A percentile compares a stretch with the other conserved stretches of the same genome.
phyloP scores from a whole-genome alignment of 1,140 invertebrate genomes.

The Nasonia giraulti region DNA sequence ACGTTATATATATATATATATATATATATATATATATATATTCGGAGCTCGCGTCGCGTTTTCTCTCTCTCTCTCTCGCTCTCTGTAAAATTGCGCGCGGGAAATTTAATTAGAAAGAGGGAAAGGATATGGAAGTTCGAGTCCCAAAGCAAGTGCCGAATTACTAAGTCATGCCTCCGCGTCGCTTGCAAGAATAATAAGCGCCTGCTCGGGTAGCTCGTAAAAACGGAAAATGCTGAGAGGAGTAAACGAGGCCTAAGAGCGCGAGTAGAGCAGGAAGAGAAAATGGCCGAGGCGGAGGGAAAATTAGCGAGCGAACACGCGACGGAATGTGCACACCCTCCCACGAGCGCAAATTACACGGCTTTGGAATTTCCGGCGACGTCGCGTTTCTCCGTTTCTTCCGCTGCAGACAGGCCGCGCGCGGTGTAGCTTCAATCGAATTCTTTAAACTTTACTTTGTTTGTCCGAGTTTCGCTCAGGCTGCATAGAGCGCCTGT shows the following conservation, averaged over 20 bases:
- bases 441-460: conserved; percentile 41
- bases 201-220: background rate
- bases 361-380: background rate
- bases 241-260: conserved; percentile 5
- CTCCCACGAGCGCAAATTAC: background rate
- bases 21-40: too few relatives aligned
- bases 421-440: conserved; percentile 19
- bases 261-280: background rate
- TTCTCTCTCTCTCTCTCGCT: too few relatives aligned
- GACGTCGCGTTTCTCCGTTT: background rate
- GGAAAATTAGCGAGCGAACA: conserved; percentile 10
- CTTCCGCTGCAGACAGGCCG: background rate
- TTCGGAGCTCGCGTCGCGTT: too few relatives aligned
- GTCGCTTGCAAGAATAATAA: too few relatives aligned
- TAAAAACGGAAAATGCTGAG: background rate
- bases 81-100: too few relatives aligned
- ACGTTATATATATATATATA: too few relatives aligned
- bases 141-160: too few relatives aligned
- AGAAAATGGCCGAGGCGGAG: background rate
- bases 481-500: too few relatives aligned
- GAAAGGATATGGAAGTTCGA: too few relatives aligned
- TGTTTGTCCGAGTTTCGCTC: conserved; percentile 26
- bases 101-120: too few relatives aligned
- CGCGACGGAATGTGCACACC: background rate
- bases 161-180: too few relatives aligned